These are phyloP conservation scores for Resseliella maxima DNA, from an alignment of 2,888 invertebrate species.

Conservation along the genomic window DNA sequence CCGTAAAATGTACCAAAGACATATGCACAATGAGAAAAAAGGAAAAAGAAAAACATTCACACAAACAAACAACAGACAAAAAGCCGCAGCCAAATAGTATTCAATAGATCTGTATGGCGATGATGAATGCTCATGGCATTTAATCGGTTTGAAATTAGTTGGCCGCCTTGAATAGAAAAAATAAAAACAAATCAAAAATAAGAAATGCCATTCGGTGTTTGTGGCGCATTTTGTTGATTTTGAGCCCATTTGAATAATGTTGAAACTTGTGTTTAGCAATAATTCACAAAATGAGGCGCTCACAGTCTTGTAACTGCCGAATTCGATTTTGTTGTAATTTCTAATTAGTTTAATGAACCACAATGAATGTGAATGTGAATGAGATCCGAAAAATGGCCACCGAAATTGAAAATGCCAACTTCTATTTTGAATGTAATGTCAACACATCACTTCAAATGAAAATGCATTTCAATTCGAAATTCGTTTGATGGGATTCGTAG, in stretches of 20 bases:
- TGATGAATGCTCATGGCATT: slow-evolving; percentile 26
- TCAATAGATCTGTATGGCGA: background rate
- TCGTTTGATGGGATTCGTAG: too few species aligned
- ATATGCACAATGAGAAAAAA: too few species aligned
- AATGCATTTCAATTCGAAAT: too few species aligned
- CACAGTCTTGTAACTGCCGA: background rate
- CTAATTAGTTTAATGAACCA: slow-evolving; percentile 40
- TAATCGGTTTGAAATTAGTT: slow-evolving; percentile 37
- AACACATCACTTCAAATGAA: too few species aligned
- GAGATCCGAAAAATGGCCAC: background rate
- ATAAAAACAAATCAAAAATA: too few species aligned
- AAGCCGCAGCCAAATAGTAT: background rate
- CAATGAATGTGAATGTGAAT: background rate
- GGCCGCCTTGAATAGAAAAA: background rate
- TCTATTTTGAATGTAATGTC: background rate
- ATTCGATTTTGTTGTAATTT: background rate
- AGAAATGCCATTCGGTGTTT: background rate
- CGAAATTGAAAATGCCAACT: background rate
- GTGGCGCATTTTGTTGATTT: background rate
- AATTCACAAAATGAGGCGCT: background rate
- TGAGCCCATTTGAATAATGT: background rate
- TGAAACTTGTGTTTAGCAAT: slow-evolving; percentile 16
- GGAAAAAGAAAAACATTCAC: too few species aligned
- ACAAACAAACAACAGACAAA: background rate
- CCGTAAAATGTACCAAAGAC: background rate